Evolutionary conservation across 2,113 vertebrate species (phyloP), one percentile per base, ranked within the genome.

Genomic region (Varanus komodoensis): DNA sequence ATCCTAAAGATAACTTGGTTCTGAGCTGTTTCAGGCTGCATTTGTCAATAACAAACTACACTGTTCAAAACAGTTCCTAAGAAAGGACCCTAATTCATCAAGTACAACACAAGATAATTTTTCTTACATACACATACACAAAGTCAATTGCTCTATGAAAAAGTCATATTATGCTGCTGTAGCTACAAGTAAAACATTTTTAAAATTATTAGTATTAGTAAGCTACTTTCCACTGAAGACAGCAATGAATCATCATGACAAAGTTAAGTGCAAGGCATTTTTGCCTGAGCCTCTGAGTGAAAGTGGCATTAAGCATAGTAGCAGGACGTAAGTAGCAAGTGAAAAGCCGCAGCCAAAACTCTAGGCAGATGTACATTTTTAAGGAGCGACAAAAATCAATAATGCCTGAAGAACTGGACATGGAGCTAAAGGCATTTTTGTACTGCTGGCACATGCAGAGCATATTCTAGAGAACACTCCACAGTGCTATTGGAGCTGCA

Each of bases 11-110:
- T 21, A 21, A 64, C 61, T 19, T 64, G 61, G 61, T 64, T 19
- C 19, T 19, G 21, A 9, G 61, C 4, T 64, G 8, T 19, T 64
- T 19, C 17, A 19, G 34, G 14, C 8, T 34, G 21, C 38, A 38
- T 34, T 25, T 57, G 50, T 73, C 8, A 61, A 67, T 48, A 57
- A 19, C 78, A 67, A 67, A 78, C 48, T 27, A 52, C 54, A 64
- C 77, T 84, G 50, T 67, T 77, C 27, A 89, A 75, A 83, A 89
- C 82, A 78, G 44, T 34, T 21, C 29, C 23, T 54, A 25, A 87
- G 27, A 79, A 44, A 32, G 67, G 48, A 15, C 29, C 67, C 17
- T 38, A 84, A 34, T 84, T 50, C 3, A 7, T 89, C 77, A 75
- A 61, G 38, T 44, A 50, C 61, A 54, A 74, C 54, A 11, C 29